A percentile compares a stretch with the other conserved stretches of the same genome.
Conservation (phyloP, 2,888 invertebrate species). For the Pemphredon lugubris region DNA sequence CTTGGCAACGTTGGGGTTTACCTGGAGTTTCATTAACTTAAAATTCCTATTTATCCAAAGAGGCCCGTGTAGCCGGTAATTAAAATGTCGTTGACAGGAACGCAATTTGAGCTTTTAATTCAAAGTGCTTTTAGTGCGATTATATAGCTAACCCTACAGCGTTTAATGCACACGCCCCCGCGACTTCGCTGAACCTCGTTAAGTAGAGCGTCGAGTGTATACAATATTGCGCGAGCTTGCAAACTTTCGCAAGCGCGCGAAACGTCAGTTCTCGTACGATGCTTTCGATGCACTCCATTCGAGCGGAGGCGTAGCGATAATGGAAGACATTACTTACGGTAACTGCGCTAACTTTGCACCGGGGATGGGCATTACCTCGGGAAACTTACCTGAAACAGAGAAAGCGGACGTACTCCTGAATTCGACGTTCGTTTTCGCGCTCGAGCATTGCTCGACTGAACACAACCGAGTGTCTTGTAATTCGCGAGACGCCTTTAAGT, state of each 20-base stretch:
- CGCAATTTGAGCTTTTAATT: conserved; percentile 44
- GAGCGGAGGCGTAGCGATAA: conserved; percentile 40
- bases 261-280: conserved; percentile 26
- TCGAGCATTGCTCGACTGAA: too few species aligned
- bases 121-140: conserved; percentile 21
- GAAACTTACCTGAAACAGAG: conserved; percentile 57
- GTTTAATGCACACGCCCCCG: conserved; percentile 28
- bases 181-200: conserved; percentile 22
- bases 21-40: conserved; percentile 48
- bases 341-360: conserved; percentile 44
- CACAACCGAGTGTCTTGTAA: background rate
- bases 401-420: conserved; percentile 50
- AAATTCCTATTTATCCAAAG: conserved; percentile 40
- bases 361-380: conserved; percentile 9
- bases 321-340: conserved; percentile 57
- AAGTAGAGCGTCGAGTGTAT: conserved; percentile 32
- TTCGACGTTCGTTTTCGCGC: conserved; percentile 2
- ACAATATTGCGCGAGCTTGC: conserved; percentile 21
- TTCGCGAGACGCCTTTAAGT: too few species aligned
- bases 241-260: conserved; percentile 33
- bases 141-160: conserved; percentile 22
- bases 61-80: conserved; percentile 34
- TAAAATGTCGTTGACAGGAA: conserved; percentile 38
- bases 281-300: conserved; percentile 48
- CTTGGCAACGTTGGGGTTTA: conserved; percentile 15